Base-by-base conservation (phyloP, 2,888 invertebrate genomes). In the Alcis repandata region DNA sequence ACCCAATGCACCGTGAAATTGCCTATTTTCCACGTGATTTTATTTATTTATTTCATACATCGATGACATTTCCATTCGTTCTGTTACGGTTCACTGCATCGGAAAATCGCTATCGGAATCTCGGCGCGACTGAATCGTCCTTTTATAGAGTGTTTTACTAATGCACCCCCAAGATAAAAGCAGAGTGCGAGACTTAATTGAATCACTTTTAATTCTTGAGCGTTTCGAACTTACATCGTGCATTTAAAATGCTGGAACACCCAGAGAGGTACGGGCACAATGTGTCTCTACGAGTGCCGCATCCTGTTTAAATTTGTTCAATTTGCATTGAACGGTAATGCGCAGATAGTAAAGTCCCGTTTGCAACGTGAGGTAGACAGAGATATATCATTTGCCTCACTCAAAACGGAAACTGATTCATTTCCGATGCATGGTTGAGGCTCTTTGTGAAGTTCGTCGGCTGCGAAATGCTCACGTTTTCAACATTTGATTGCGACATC, bases 1-100 rank as follows among this genome's bases (percentile, higher is more conserved):
- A 80, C 67, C 83, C 89, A 92, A 92, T 93, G 91, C 92, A 92
- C 90, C 91, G 92, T 92, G 89, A 93, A 93, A 93, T 93, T 91
- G 92, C 89, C 92, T 92, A 92, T 93, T 92, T 93, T 91, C 92
- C 90, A 87, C 90, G 82, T 90, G 91, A 91, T 89, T 91, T 91
- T 92, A 91, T 92, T 91, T 91, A 91, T 92, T 92, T 92, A 91
- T 91, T 91, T 90, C 89, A 91, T 90, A 89, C 87, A 80, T 76
- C 86, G 86, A 89, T 89, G 89, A 89, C 84, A 87, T 87, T 89
- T 85, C 79, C 85, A 86, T 87, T 88, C 81, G 79, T 82, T 86
- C 72, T 76, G 63, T 75, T 73, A 74, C 82, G 78, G 79, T 63
- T 81, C 83, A 79, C 69, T 84, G 83, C 84, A 78, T 84, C 70